Percentiles rank a stretch among this genome's conserved stretches.
phyloP scores from a whole-genome alignment of 2,113 vertebrate genomes.

The Puma concolor region DNA sequence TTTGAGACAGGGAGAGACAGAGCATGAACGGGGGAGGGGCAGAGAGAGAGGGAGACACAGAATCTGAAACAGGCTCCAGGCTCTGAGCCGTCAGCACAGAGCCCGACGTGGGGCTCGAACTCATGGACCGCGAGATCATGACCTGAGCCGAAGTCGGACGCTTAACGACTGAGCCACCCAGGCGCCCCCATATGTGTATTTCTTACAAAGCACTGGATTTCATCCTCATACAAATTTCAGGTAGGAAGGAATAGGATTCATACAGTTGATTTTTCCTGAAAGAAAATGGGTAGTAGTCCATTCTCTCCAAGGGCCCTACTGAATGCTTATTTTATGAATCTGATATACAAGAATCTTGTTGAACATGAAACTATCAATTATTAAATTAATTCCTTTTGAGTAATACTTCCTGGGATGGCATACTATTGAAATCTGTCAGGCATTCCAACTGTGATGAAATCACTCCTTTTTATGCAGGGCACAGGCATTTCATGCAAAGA shows the following conservation, averaged over 20 bases:
- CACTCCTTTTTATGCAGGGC: background rate
- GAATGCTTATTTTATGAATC: background rate
- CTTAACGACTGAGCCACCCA: too few relatives aligned
- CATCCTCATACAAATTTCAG: background rate
- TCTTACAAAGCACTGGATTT: background rate
- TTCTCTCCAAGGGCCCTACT: background rate
- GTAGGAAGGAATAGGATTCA: background rate
- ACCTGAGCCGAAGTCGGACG: too few relatives aligned
- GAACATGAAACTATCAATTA: background rate
- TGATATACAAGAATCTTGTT: background rate
- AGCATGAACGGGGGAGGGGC: fast-evolving
- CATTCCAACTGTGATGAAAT: background rate
- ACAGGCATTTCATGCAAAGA: background rate
- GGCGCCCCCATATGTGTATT: background rate
- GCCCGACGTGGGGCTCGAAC: too few relatives aligned
- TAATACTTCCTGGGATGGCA: background rate
- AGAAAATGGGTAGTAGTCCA: background rate
- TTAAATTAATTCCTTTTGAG: background rate
- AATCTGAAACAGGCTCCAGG: too few relatives aligned
- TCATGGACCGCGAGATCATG: fast-evolving
- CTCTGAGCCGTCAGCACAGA: too few relatives aligned
- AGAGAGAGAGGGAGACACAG: too few relatives aligned
- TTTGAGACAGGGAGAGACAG: too few relatives aligned
- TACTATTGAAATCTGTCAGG: background rate
- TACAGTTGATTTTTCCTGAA: background rate